A percentile compares a stretch with the other conserved stretches of the same genome.
Conservation (phyloP, 2,888 invertebrate species). For the Leuctra nigra region DNA sequence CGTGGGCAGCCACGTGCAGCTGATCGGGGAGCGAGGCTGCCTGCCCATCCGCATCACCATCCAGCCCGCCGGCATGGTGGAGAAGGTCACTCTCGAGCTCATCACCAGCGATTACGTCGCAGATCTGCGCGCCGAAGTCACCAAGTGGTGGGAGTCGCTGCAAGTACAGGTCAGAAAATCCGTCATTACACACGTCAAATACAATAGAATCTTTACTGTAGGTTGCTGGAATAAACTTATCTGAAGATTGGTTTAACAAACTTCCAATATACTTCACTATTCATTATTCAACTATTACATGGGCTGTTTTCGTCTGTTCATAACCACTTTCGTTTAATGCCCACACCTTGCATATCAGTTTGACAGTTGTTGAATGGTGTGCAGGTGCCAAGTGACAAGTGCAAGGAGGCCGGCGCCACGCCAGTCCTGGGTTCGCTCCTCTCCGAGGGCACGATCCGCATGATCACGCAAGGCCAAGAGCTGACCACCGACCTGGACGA, state of each 20-base stretch:
- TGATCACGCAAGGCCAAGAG: constrained; percentile 92
- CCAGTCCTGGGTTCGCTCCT: constrained; percentile 61
- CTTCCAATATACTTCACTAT: too few species aligned
- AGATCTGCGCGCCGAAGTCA: constrained; percentile 87
- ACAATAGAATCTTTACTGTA: too few species aligned
- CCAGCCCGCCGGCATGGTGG: constrained; percentile 83
- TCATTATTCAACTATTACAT: too few species aligned
- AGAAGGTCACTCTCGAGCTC: constrained; percentile 75
- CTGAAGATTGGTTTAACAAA: too few species aligned
- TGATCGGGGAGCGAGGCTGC: constrained; percentile 49
- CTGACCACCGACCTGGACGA: constrained; percentile 89
- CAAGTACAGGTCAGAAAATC: constrained; percentile 36
- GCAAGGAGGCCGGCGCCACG: constrained; percentile 36
- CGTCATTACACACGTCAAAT: too few species aligned
- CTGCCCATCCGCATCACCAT: constrained; percentile 69
- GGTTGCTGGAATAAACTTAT: too few species aligned
- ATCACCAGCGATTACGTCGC: constrained; percentile 84
- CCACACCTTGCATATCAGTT: too few species aligned
- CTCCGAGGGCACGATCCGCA: constrained; percentile 78
- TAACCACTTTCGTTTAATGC: too few species aligned
- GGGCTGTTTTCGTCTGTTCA: too few species aligned
- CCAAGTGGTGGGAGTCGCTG: constrained; percentile 83
- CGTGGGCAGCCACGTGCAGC: constrained; percentile 69
- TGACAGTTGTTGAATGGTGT: too few species aligned
- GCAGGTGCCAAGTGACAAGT: too few species aligned